Base-by-base conservation (phyloP, 2,888 invertebrate genomes). In the Panopea generosa region DNA sequence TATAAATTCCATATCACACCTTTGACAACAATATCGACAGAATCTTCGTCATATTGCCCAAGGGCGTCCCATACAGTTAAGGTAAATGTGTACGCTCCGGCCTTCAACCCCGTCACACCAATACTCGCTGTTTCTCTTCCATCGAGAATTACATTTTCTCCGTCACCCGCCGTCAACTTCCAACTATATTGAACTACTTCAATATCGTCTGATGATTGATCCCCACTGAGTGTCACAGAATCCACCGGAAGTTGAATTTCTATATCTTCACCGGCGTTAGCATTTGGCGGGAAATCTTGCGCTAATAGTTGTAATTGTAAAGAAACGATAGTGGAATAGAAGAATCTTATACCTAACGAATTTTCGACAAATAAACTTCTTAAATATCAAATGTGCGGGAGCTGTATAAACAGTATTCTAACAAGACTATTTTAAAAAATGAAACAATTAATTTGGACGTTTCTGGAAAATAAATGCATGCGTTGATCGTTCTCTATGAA, bases 51-150 rank as follows among this genome's bases (percentile, higher is more conserved):
- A n/a, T 38, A 38, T 40, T 77, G 77, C 9, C 72, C 77, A 6
- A 72, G 55, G 4, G 27, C 66, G 62, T 77, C 77, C 16, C 26
- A 45, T 14, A 77, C 77, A 2, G 77, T 77, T 29, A 77, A 55
- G 0, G 57, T 65, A 11, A 77, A 69, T 1, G 55, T 65, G 27
- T 77, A 77, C 26, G n/a, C 9, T 4, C 77, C 77, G 7, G 33
- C 27, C 7, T 40, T 20, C 1, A 77, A 49, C 14, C 59, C 56
- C n/a, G 27, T 6, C 18, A 65, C 26, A 20, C 20, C 26, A 20
- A 62, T 29, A 16, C 26, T 45, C 1, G 38, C 26, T 2, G 20
- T 20, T 2, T 65, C 61, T 0, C 27, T 43, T 2, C 55, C 69
- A 2, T 60, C 56, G 18, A 69, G 33, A 18, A 38, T 18, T n/a